Evolutionary conservation across 1,140 invertebrate genomes (phyloP).

Genomic region (Euwallacea similis): DNA sequence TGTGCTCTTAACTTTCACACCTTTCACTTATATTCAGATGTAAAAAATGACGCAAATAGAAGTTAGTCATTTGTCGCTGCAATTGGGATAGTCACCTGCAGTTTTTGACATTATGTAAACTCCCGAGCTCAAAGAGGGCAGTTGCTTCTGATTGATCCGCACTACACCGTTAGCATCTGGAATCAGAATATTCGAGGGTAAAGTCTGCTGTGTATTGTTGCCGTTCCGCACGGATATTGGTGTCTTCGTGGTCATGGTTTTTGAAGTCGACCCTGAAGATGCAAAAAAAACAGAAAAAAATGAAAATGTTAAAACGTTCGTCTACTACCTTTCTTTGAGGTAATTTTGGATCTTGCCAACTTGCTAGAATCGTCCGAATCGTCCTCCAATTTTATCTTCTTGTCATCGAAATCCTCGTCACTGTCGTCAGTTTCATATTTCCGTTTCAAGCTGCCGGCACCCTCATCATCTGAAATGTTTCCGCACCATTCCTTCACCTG

Average conservation of each 20-base stretch:
- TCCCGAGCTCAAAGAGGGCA: constrained; percentile 67
- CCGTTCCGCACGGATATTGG: constrained; percentile 32
- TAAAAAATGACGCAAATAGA: too few species aligned
- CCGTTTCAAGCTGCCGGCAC: constrained; percentile 44
- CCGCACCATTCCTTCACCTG: constrained; percentile 84
- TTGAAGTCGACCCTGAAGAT: background rate
- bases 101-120: constrained; percentile 77
- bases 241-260: constrained; percentile 12
- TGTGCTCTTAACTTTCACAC: too few species aligned
- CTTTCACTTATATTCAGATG: too few species aligned
- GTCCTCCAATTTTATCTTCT: constrained; percentile 56
- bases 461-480: constrained; percentile 64
- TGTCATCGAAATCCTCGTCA: constrained; percentile 55
- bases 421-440: constrained; percentile 55
- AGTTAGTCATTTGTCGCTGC: constrained; percentile 51
- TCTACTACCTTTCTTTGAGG: constrained; percentile 17
- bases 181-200: constrained; percentile 49
- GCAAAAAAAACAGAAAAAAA: background rate
- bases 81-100: constrained; percentile 55
- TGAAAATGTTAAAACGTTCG: background rate
- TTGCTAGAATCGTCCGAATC: constrained; percentile 51
- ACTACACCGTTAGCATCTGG: constrained; percentile 72
- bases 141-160: constrained; percentile 72
- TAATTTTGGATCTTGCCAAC: constrained; percentile 11
- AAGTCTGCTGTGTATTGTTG: constrained; percentile 33